Conservation (phyloP, 1,140 invertebrate species). For the Scaptomyza pallida region DNA sequence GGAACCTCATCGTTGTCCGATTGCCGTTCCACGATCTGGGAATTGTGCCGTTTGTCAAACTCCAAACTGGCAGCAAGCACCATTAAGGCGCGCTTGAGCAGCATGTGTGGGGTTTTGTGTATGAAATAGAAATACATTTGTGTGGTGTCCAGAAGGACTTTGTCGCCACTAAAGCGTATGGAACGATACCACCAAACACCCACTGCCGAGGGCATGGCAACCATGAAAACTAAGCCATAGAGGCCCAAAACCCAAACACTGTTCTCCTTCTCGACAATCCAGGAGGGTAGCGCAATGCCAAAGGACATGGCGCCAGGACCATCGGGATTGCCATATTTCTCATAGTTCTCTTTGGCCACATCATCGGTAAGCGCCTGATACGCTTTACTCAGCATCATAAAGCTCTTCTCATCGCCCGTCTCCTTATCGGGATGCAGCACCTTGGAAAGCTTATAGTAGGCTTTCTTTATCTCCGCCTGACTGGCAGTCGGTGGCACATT, state of each 20-base stretch:
- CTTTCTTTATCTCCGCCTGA: conserved; percentile 95
- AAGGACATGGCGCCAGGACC: conserved; percentile 99
- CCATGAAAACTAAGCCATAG: conserved; percentile 99
- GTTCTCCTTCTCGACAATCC: conserved; percentile 99
- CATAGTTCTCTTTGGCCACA: conserved; percentile 98
- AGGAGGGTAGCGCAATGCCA: conserved; percentile 99
- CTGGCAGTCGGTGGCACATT: conserved; percentile 93
- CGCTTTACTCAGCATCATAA: conserved; percentile 99
- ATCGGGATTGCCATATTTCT: conserved; percentile 99
- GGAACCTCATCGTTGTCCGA: conserved; percentile 98
- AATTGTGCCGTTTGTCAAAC: conserved; percentile 97
- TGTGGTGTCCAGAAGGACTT: conserved; percentile 97
- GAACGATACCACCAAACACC: conserved; percentile 99
- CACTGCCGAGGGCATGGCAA: conserved; percentile 96
- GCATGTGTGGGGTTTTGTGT: conserved; percentile 97
- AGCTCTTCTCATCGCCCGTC: conserved; percentile 98
- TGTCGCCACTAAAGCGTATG: conserved; percentile 97
- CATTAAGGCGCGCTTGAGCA: conserved; percentile 97
- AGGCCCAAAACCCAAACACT: conserved; percentile 98
- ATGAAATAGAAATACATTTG: conserved; percentile 98
- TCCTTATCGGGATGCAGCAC: conserved; percentile 99
- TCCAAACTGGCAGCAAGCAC: conserved; percentile 97
- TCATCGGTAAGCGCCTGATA: conserved; percentile 97
- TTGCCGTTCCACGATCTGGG: conserved; percentile 95
- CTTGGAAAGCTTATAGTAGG: conserved; percentile 96